A percentile compares a stretch with the other conserved stretches of the same genome.
Conservation (phyloP, 2,888 invertebrate genomes). For the Malacosoma neustria region DNA sequence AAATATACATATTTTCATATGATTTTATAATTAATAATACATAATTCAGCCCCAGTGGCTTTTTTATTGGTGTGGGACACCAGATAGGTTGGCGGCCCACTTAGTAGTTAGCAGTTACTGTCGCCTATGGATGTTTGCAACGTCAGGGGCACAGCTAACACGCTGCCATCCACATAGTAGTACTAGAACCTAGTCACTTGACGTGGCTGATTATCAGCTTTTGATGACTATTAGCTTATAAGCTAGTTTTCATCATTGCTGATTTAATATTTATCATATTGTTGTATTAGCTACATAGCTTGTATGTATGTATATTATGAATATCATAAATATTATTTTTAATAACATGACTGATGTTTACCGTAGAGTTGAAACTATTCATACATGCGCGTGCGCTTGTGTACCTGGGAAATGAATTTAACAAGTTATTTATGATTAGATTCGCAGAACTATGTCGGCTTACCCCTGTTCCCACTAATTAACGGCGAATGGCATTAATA, state of each 20-base stretch:
- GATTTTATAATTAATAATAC: too few species aligned
- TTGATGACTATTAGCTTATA: not conserved
- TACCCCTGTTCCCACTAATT: not conserved
- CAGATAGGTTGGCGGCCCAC: too few species aligned
- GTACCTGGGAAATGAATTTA: not conserved
- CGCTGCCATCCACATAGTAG: too few species aligned
- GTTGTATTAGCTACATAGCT: not conserved
- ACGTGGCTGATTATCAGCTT: too few species aligned
- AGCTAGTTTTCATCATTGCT: not conserved
- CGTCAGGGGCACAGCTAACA: too few species aligned
- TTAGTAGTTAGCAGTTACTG: too few species aligned
- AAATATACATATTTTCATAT: not conserved
- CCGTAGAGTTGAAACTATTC: not conserved
- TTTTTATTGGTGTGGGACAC: too few species aligned
- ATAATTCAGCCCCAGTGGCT: not conserved
- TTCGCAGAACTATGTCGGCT: not conserved
- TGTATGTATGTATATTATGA: not conserved
- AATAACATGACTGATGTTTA: not conserved
- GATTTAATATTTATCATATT: not conserved
- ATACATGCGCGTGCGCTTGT: not conserved
- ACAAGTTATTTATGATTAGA: not conserved
- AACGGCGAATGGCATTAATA: too few species aligned
- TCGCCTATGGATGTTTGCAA: too few species aligned
- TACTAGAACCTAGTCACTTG: too few species aligned
- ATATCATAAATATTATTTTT: not conserved